phyloP scores from a whole-genome alignment of 2,888 invertebrate genomes.

The Thalpophila matura region DNA sequence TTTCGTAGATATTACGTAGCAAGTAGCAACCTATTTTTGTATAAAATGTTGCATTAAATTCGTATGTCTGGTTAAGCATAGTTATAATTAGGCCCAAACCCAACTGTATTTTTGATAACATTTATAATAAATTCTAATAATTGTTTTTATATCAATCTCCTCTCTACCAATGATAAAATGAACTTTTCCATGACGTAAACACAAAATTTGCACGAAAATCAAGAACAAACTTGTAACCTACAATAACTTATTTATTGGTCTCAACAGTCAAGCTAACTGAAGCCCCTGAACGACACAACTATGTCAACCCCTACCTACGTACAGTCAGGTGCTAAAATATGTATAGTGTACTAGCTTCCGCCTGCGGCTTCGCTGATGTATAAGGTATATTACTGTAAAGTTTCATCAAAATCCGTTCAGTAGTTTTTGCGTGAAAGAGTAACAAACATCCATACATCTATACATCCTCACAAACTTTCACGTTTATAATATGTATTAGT shows the following conservation, averaged over 20 bases:
- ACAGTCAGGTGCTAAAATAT: no score
- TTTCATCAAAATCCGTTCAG: no score
- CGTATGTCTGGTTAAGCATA: neutral
- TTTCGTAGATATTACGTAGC: neutral
- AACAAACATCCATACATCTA: no score
- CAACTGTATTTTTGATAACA: neutral
- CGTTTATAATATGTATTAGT: no score
- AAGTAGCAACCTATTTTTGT: neutral
- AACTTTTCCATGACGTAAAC: no score
- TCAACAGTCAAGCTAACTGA: conserved; percentile 23
- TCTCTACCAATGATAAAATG: no score
- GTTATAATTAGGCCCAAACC: neutral
- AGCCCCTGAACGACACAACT: conserved; percentile 20
- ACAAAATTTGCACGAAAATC: neutral
- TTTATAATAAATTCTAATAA: neutral
- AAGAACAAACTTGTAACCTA: neutral
- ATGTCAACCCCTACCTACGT: neutral
- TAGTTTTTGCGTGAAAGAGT: no score
- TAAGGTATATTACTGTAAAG: no score
- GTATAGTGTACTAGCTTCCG: no score
- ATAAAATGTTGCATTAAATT: neutral
- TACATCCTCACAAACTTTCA: no score
- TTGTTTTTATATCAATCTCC: no score
- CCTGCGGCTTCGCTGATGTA: no score
- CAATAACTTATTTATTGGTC: conserved; percentile 11